These are phyloP conservation scores for Papilio glaucus DNA, from an alignment of 1,140 invertebrate species.

Conservation along the genomic window DNA sequence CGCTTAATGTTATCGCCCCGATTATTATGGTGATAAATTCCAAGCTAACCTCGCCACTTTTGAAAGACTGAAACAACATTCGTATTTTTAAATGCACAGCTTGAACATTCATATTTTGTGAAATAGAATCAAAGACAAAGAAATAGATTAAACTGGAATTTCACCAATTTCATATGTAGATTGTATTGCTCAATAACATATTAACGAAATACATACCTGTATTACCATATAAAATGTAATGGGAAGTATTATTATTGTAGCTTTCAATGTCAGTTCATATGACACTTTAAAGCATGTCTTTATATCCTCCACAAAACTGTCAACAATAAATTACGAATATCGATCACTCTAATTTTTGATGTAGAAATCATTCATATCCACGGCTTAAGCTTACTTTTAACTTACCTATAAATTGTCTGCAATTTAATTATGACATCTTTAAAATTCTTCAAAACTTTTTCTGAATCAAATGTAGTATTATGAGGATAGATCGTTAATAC, in stretches of 20 bases:
- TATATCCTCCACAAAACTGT: constrained; percentile 52
- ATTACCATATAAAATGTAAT: constrained; percentile 52
- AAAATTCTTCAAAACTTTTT: constrained; percentile 42
- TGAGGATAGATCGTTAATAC: constrained; percentile 46
- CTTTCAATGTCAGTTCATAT: constrained; percentile 59
- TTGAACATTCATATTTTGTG: not conserved
- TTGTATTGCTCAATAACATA: not conserved
- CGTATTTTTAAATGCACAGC: not conserved
- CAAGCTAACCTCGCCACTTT: constrained; percentile 44
- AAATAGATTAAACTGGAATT: too few relatives aligned
- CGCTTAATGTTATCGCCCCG: constrained; percentile 40
- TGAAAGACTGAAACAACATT: constrained; percentile 44
- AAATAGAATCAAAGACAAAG: not conserved
- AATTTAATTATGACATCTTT: constrained; percentile 45
- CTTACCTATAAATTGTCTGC: constrained; percentile 49
- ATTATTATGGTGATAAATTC: constrained; percentile 53
- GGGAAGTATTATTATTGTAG: constrained; percentile 49
- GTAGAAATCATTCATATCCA: not conserved
- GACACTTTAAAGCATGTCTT: constrained; percentile 47
- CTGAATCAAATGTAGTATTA: constrained; percentile 28
- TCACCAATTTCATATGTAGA: not conserved
- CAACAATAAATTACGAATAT: constrained; percentile 37
- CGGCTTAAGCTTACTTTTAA: too few relatives aligned
- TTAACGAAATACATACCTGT: constrained; percentile 43
- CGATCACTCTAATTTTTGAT: constrained; percentile 21